phyloP scores from a whole-genome alignment of 2,888 invertebrate species.

The Catocala sponsa region DNA sequence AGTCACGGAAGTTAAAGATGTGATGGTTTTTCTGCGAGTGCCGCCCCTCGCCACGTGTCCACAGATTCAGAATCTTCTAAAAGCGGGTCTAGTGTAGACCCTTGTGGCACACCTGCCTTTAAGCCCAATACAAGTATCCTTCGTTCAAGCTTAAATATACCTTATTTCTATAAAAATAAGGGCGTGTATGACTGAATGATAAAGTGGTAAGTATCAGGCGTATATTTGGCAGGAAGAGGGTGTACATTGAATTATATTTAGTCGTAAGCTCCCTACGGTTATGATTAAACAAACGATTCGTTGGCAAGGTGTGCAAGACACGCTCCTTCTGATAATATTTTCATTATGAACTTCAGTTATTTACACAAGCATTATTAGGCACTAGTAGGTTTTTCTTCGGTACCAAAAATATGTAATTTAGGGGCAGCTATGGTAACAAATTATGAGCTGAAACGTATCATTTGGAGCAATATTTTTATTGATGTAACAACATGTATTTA shows the following conservation, averaged over 20 bases:
- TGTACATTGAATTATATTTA: slow-evolving; percentile 87
- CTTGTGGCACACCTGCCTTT: slow-evolving; percentile 83
- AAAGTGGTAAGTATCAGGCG: slow-evolving; percentile 64
- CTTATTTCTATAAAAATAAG: slow-evolving; percentile 61
- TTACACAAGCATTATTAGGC: slow-evolving; percentile 36
- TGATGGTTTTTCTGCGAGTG: slow-evolving; percentile 80
- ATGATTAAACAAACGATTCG: slow-evolving; percentile 83
- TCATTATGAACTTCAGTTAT: slow-evolving; percentile 53
- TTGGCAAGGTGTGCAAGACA: slow-evolving; percentile 81
- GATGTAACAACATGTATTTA: slow-evolving; percentile 41
- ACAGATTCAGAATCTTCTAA: slow-evolving; percentile 82
- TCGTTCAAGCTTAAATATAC: slow-evolving; percentile 46
- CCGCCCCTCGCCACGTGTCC: slow-evolving; percentile 83
- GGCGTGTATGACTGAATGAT: slow-evolving; percentile 36
- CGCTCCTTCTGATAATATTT: slow-evolving; percentile 66
- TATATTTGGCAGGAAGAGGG: slow-evolving; percentile 88
- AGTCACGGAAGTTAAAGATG: slow-evolving; percentile 83
- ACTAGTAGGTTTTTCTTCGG: slow-evolving; percentile 21
- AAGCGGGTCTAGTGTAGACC: slow-evolving; percentile 75
- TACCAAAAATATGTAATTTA: slow-evolving; percentile 35
- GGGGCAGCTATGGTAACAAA: slow-evolving; percentile 33
- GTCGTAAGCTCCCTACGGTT: slow-evolving; percentile 80
- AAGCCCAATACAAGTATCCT: slow-evolving; percentile 45
- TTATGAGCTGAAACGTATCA: slow-evolving; percentile 41
- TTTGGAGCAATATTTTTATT: slow-evolving; percentile 47